A percentile compares a stretch with the other conserved stretches of the same genome.
phyloP scores from a whole-genome alignment of 2,113 vertebrate species.

The Helogale parvula region DNA sequence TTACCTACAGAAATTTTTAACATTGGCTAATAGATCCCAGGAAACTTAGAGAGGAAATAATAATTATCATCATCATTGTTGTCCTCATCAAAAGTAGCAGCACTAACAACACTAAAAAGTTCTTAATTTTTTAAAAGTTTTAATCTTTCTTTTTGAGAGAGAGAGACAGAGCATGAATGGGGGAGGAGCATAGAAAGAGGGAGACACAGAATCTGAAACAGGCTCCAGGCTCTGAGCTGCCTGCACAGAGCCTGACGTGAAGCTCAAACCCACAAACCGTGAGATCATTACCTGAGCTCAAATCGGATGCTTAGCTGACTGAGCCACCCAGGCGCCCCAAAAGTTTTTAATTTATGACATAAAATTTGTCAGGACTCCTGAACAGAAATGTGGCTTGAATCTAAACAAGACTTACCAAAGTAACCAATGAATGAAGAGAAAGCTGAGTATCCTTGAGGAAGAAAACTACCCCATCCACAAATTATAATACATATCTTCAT shows the following conservation, averaged over 20 bases:
- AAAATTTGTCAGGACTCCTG: background rate
- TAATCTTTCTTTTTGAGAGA: no score
- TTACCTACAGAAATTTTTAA: background rate
- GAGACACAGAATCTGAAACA: no score
- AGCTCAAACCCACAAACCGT: no score
- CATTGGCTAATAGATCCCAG: background rate
- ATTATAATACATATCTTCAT: background rate
- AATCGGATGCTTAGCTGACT: no score
- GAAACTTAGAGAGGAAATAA: background rate
- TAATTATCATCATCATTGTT: background rate
- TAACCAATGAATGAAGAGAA: background rate
- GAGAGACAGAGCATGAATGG: no score
- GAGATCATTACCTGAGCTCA: no score
- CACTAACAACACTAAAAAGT: background rate
- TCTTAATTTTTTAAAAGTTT: background rate
- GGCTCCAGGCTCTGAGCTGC: no score
- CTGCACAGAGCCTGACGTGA: no score
- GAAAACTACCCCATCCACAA: rapidly evolving
- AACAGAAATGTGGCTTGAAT: background rate
- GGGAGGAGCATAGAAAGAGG: no score
- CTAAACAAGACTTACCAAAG: background rate
- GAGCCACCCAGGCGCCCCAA: no score
- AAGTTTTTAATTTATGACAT: background rate
- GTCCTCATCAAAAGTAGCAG: background rate
- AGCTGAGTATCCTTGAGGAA: background rate